A percentile compares a stretch with the other conserved stretches of the same genome.
phyloP scores from a whole-genome alignment of 2,113 vertebrate genomes.

The Urocitellus parryii region DNA sequence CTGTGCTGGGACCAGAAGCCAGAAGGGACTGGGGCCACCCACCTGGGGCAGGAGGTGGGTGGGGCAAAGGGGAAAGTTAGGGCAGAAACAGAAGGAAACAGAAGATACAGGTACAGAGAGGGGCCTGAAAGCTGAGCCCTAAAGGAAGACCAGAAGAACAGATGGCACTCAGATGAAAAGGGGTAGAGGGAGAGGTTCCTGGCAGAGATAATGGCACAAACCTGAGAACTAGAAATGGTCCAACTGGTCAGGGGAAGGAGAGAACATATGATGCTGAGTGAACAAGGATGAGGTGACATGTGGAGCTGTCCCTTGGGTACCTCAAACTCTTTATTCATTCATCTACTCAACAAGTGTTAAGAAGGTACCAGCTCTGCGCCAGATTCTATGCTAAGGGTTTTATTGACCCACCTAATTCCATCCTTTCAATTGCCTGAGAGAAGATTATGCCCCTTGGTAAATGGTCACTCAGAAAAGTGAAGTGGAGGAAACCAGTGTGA shows the following conservation, averaged over 20 bases:
- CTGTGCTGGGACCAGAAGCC: not conserved
- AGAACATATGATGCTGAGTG: not conserved
- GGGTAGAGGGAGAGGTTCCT: not conserved
- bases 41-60: not conserved
- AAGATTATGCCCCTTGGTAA: not conserved
- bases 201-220: not conserved
- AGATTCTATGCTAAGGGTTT: not conserved
- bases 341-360: conserved; percentile 45
- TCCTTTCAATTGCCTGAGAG: not conserved
- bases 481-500: not conserved
- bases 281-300: not conserved
- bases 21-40: not conserved
- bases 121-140: not conserved
- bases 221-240: not conserved
- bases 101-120: not conserved
- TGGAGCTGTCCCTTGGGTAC: conserved; percentile 40
- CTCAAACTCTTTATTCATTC: not conserved
- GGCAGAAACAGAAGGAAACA: not conserved
- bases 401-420: not conserved
- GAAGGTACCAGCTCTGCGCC: not conserved
- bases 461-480: not conserved
- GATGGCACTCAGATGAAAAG: not conserved
- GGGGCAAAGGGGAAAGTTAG: not conserved
- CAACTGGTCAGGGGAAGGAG: not conserved
- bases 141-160: not conserved